A percentile compares a stretch with the other conserved stretches of the same genome.
phyloP scores from a whole-genome alignment of 92 coral and sea anemone genomes.

The Epizoanthus rinbou region DNA sequence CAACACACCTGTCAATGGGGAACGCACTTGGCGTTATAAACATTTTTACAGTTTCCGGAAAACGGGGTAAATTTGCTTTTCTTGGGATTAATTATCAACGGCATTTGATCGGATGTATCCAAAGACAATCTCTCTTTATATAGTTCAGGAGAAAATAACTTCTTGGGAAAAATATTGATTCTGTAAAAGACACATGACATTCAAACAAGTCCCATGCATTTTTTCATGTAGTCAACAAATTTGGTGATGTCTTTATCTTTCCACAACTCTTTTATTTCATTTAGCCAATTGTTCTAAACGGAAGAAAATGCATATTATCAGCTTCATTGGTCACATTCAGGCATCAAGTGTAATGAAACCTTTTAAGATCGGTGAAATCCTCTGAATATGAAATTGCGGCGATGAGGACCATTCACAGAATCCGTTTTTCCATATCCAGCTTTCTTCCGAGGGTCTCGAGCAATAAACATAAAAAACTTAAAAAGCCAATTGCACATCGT shows the following conservation, averaged over 20 bases:
- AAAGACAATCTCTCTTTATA: neutral
- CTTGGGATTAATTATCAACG: neutral
- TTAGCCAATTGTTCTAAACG: constrained; percentile 2
- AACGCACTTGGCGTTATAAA: constrained; percentile 5
- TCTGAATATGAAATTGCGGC: neutral
- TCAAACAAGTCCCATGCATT: neutral
- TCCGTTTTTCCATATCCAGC: neutral
- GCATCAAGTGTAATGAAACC: neutral
- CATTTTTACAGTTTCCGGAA: constrained; percentile 26
- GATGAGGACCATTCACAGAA: neutral
- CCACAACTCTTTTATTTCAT: neutral
- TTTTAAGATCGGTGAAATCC: neutral
- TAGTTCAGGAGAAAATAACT: neutral
- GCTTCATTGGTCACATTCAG: neutral
- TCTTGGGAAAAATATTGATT: neutral
- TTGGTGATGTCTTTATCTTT: neutral
- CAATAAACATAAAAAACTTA: neutral
- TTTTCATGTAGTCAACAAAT: neutral
- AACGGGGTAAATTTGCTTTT: constrained; percentile 13
- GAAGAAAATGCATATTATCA: neutral
- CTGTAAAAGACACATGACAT: neutral
- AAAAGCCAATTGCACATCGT: neutral
- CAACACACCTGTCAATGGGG: constrained; percentile 19
- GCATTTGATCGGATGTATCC: neutral
- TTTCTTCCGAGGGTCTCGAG: neutral